These are phyloP conservation scores for Pycnomerus fuliginosus DNA, from an alignment of 2,888 invertebrate genomes.

Conservation along the genomic window DNA sequence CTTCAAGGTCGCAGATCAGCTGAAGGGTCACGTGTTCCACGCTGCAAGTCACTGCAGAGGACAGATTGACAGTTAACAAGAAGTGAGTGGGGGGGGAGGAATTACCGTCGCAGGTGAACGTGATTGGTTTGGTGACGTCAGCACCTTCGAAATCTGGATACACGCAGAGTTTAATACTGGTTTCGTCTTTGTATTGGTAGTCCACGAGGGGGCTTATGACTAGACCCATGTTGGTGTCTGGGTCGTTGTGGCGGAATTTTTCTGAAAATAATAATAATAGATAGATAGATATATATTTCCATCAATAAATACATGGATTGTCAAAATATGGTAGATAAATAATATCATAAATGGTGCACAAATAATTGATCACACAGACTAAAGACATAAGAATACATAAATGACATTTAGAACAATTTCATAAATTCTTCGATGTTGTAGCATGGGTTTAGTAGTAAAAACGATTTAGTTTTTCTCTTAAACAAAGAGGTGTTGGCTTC, in stretches of 20 bases:
- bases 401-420: too few relatives aligned
- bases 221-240: constrained; percentile 81
- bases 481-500: too few relatives aligned
- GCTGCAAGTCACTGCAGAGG: constrained; percentile 75
- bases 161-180: constrained; percentile 88
- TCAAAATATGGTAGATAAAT: too few relatives aligned
- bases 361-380: too few relatives aligned
- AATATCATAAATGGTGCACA: too few relatives aligned
- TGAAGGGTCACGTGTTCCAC: constrained; percentile 85
- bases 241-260: constrained; percentile 73
- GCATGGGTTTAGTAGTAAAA: too few relatives aligned
- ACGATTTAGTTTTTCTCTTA: too few relatives aligned
- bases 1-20: constrained; percentile 78
- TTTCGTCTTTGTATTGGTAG: constrained; percentile 71
- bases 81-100: neutral
- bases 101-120: constrained; percentile 90
- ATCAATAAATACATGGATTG: too few relatives aligned
- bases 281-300: too few relatives aligned
- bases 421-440: too few relatives aligned
- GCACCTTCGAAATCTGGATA: constrained; percentile 59
- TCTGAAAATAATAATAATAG: constrained; percentile 61
- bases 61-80: constrained; percentile 20
- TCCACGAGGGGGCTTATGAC: constrained; percentile 86
- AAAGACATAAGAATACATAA: too few relatives aligned
- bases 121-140: constrained; percentile 62